Percentiles rank a stretch among this genome's conserved stretches.
Conservation (phyloP, 2,888 invertebrate species). For the Lamellibrachia columna region DNA sequence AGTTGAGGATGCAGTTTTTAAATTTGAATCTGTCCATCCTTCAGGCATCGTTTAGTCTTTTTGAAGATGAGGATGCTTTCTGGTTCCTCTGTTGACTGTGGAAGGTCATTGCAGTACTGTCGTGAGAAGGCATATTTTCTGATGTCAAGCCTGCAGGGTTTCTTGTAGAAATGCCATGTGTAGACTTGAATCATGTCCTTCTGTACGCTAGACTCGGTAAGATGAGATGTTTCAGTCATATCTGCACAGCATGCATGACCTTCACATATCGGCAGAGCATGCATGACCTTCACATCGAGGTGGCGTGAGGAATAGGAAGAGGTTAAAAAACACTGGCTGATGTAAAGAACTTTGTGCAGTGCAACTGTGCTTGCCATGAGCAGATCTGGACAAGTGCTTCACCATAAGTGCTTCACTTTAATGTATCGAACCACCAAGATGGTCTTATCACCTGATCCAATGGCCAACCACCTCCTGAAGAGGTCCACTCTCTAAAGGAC, state of each 20-base stretch:
- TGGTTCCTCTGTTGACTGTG: too few species aligned
- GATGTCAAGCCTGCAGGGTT: too few species aligned
- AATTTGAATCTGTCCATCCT: too few species aligned
- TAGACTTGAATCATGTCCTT: too few species aligned
- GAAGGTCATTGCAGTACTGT: too few species aligned
- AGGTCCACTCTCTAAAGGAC: background rate
- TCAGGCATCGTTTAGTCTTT: too few species aligned
- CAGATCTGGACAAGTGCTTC: background rate
- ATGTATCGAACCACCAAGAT: background rate
- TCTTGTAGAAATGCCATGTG: too few species aligned
- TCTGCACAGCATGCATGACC: background rate
- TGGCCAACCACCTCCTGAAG: background rate
- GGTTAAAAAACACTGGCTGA: background rate
- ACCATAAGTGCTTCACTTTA: background rate
- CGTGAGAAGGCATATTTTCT: too few species aligned
- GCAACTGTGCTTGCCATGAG: background rate
- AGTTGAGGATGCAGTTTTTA: too few species aligned
- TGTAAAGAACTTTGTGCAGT: background rate
- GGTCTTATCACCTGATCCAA: constrained; percentile 1
- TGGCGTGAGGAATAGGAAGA: background rate
- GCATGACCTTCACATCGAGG: background rate
- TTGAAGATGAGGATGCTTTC: too few species aligned
- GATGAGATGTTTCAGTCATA: too few species aligned
- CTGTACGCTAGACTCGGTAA: too few species aligned
- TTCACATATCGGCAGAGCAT: background rate